Base-by-base conservation (phyloP, 2,888 invertebrate species). In the Rhagium mordax region DNA sequence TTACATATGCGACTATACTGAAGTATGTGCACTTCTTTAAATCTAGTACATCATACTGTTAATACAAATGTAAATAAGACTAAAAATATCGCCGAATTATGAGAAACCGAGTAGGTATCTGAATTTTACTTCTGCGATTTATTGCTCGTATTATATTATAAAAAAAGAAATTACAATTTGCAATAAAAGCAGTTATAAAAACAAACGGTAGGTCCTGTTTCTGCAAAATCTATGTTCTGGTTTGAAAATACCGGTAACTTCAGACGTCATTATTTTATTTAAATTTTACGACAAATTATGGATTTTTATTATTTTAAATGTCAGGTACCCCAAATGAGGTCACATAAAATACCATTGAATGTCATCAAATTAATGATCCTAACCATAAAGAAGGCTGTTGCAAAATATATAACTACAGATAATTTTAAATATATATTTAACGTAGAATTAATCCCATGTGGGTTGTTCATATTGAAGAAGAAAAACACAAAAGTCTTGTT, bases 11-110 rank as follows among this genome's bases (percentile, higher is more conserved):
- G n/a, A 24, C 21, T 21, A 7, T 57, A 57, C 24, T 27, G 10
- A 41, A 3, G 5, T 51, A 41, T 6, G 5, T 51, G 3, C 51
- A 20, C 2, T 13, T 18, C 51, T 51, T 51, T 18, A 51, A 20
- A 61, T 16, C 5, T 20, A 47, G 18, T 24, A 16, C 47, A 47
- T 21, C 47, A 61, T 24, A 6, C 21, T 20, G 21, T 61, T 48
- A n/a, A 16, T n/a, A 48, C n/a, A 61, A 61, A 16, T 41, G 10
- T n/a, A 7, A 59, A 20, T 33, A 33, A 57, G 55, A 57, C n/a
- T 10, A 7, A n/a, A 57, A 15, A 27, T 41, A n/a, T 41, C 41
- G n/a, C 41, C 41, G n/a, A 8, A 3, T 33, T 33, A 8, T n/a
- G n/a, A n/a, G n/a, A 33, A 33, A 33, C n/a, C 41, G 41, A 41